Percentiles rank a stretch among this genome's conserved stretches.
These are phyloP conservation scores for Agrochola macilenta DNA, from an alignment of 2,888 invertebrate genomes.

Conservation along the genomic window DNA sequence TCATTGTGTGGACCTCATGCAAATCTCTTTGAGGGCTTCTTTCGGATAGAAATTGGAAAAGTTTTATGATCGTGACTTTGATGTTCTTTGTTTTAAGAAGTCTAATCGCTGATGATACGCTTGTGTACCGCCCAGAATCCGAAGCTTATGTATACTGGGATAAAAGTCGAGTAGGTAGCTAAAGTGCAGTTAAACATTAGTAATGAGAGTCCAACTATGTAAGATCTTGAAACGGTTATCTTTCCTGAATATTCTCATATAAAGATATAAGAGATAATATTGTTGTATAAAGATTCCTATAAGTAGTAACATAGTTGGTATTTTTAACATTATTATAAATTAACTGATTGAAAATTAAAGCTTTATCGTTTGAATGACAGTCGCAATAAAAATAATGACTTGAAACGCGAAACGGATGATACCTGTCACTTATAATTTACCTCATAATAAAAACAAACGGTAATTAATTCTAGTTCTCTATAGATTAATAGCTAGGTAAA, in stretches of 20 bases:
- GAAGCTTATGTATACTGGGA: conserved; percentile 3
- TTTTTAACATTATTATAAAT: no score
- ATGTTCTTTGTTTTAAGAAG: conserved; percentile 80
- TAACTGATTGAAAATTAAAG: not conserved
- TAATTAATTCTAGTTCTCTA: not conserved
- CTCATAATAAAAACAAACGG: conserved; percentile 8
- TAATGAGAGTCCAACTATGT: not conserved
- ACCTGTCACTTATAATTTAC: conserved; percentile 26
- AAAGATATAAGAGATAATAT: no score
- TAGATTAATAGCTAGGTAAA: not conserved
- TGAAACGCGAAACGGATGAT: conserved; percentile 1
- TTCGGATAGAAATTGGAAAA: conserved; percentile 89
- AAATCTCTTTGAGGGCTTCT: conserved; percentile 87
- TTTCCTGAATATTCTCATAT: conserved; percentile 5
- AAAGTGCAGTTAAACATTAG: not conserved
- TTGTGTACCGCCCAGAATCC: not conserved
- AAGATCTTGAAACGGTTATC: not conserved
- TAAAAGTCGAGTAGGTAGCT: conserved; percentile 12
- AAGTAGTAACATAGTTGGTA: not conserved
- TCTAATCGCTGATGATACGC: conserved; percentile 70
- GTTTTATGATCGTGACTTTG: conserved; percentile 82
- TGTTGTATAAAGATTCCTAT: no score
- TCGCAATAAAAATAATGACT: conserved; percentile 11
- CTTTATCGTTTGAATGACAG: conserved; percentile 2
- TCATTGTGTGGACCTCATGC: conserved; percentile 84